phyloP scores from a whole-genome alignment of 2,113 vertebrate species.

The Miniopterus natalensis region DNA sequence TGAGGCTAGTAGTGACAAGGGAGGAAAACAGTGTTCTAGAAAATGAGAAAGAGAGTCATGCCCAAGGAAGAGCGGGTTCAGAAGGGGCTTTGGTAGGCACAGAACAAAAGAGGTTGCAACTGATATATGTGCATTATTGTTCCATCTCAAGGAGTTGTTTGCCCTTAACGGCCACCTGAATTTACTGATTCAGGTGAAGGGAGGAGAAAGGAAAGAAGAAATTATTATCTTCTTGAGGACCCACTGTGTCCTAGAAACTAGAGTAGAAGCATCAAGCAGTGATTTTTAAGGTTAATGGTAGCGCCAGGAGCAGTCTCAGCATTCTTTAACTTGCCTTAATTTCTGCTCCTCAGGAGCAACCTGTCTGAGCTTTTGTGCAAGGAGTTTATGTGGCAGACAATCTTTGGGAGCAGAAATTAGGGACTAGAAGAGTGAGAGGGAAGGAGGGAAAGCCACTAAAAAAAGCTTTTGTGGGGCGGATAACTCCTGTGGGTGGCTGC shows the following conservation, averaged over 20 bases:
- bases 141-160: not conserved
- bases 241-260: not conserved
- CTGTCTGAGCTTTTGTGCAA: not conserved
- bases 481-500: no score
- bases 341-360: not conserved
- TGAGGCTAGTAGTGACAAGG: not conserved
- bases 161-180: not conserved
- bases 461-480: not conserved
- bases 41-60: not conserved
- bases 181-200: conserved; percentile 2
- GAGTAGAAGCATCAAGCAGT: not conserved
- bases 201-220: not conserved
- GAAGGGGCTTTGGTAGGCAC: not conserved
- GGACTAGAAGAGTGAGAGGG: not conserved
- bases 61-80: not conserved
- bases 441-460: not conserved
- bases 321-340: not conserved
- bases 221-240: not conserved
- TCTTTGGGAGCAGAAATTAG: not conserved
- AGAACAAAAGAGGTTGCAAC: not conserved
- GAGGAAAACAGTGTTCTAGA: not conserved
- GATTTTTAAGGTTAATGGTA: not conserved
- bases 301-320: not conserved
- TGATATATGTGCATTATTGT: not conserved
- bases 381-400: not conserved